Evolutionary conservation across 1,140 invertebrate genomes (phyloP), one percentile per base, ranked within the genome.

Genomic region (Drosophila oshimai): DNA sequence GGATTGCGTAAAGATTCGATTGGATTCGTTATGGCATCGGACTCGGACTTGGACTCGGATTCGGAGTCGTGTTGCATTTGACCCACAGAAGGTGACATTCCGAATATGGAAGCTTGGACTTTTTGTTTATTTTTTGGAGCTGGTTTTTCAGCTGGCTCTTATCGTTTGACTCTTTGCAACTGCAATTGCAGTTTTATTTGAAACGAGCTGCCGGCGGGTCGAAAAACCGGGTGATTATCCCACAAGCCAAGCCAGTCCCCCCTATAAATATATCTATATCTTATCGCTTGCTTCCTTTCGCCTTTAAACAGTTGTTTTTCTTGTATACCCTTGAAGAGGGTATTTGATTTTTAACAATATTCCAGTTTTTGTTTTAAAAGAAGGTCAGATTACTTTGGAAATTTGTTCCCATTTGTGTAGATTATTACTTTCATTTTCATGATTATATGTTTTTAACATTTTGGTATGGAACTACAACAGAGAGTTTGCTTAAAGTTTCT

Each of bases 161-260:
- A 68, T 57, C 46, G 37, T 4, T 12, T 33, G n/a, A 3, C 17
- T 33, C 33, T 47, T 55, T 3, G 29, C 37, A 28, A 46, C 57
- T 68, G 49, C 64, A 54, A 46, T 45, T 50, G 51, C 44, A 49
- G 67, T 42, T 70, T 44, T 31, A 42, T 53, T 50, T 29, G 33
- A 49, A 58, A 51, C 68, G 55, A 61, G 67, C 68, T 61, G 44
- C 20, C 55, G 68, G 41, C 55, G 57, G 33, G 57, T 72, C 37
- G 41, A 24, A 28, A 28, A 61, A 29, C 54, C 54, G 58, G 29
- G 53, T 62, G 58, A 62, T 62, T 60, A 62, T 62, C 58, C 33
- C 34, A 39, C 18, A 22, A 33, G 41, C 18, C 20, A 24, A 22
- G 2, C 22, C 22, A 2, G 2, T 22, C 18, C 36, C 20, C 26